Percentiles rank a stretch among this genome's conserved stretches.
Conservation (phyloP, 2,888 invertebrate species). For the Masnerella sp. region DNA sequence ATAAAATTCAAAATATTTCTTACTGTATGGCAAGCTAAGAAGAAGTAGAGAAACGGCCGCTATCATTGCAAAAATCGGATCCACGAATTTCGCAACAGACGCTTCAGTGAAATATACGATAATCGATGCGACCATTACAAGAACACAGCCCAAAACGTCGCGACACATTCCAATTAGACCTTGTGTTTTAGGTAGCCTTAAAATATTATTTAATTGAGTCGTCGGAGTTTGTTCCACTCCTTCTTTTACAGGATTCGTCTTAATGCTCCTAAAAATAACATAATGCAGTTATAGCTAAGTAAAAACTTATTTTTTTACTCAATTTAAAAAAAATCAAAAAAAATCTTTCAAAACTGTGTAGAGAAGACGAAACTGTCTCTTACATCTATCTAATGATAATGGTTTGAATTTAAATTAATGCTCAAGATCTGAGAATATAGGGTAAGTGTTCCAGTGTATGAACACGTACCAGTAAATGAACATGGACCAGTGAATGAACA, state of each 20-base stretch:
- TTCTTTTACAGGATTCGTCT: slow-evolving; percentile 60
- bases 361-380: no score
- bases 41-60: slow-evolving; percentile 85
- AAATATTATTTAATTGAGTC: slow-evolving; percentile 66
- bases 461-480: no score
- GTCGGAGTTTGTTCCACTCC: slow-evolving; percentile 76
- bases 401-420: no score
- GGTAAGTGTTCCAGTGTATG: no score
- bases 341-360: no score
- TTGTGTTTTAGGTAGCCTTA: slow-evolving; percentile 79
- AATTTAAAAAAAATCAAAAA: no score
- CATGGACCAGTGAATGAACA: no score
- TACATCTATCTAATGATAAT: no score
- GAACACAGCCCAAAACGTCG: slow-evolving; percentile 84
- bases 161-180: slow-evolving; percentile 81
- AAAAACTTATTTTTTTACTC: no score
- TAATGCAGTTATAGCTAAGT: not conserved
- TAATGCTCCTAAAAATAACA: slow-evolving; percentile 17
- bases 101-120: slow-evolving; percentile 81
- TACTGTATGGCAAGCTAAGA: slow-evolving; percentile 83
- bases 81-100: slow-evolving; percentile 84
- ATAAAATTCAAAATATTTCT: not conserved
- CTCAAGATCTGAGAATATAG: no score
- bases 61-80: slow-evolving; percentile 87
- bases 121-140: slow-evolving; percentile 85